A percentile compares a stretch with the other conserved stretches of the same genome.
Conservation (phyloP, 2,888 invertebrate genomes). For the Iphiclides podalirius region DNA sequence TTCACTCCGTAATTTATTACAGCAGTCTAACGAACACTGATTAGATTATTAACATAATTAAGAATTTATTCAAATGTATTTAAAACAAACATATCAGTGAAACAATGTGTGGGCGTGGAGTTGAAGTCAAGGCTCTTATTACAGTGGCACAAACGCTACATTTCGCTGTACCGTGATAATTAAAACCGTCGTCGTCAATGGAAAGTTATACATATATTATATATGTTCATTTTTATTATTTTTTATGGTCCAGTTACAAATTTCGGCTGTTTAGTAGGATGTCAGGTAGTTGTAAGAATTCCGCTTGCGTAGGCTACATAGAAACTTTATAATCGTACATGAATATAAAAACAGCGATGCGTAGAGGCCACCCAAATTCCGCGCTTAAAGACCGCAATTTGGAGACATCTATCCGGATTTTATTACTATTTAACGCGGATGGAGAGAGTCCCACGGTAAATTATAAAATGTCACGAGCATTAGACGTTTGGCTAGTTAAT, state of each 20-base stretch:
- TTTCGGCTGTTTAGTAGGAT: slow-evolving; percentile 15
- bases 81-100: slow-evolving; percentile 42
- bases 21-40: slow-evolving; percentile 33
- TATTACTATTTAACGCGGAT: too few relatives aligned
- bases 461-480: too few relatives aligned
- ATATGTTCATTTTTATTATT: too few relatives aligned
- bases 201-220: too few relatives aligned
- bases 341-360: too few relatives aligned
- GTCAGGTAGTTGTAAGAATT: not conserved
- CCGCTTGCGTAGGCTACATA: not conserved
- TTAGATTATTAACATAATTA: slow-evolving; percentile 62
- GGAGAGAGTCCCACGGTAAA: too few relatives aligned
- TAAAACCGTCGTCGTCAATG: too few relatives aligned
- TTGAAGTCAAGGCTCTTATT: slow-evolving; percentile 43
- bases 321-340: not conserved
- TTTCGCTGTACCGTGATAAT: slow-evolving; percentile 1
- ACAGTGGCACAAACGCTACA: slow-evolving; percentile 18
- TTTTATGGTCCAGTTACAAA: slow-evolving; percentile 18
- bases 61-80: slow-evolving; percentile 60
- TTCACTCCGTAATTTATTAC: slow-evolving; percentile 18
- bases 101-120: slow-evolving; percentile 49
- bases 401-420: too few relatives aligned
- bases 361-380: too few relatives aligned
- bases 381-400: too few relatives aligned
- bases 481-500: too few relatives aligned